These are phyloP conservation scores for Drosophila subpulchrella DNA, from an alignment of 1,140 invertebrate genomes.

Conservation along the genomic window DNA sequence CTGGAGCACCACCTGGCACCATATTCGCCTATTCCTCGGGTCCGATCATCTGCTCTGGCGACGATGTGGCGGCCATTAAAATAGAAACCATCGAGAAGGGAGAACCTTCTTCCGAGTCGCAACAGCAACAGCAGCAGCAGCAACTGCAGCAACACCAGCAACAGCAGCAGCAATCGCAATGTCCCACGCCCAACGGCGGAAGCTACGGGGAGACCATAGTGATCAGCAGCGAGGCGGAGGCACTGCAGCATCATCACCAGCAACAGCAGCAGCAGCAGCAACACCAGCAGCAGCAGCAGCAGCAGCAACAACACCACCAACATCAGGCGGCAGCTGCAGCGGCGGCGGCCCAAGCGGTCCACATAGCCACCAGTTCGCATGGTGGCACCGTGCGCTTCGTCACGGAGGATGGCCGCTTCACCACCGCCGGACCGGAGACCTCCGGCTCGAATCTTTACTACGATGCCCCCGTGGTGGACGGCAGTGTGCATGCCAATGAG, in stretches of 20 bases:
- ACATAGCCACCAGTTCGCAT: slow-evolving; percentile 49
- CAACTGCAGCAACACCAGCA: slow-evolving; percentile 63
- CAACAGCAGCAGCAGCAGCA: slow-evolving; percentile 70
- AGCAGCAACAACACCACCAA: slow-evolving; percentile 43
- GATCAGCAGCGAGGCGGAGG: slow-evolving; percentile 58
- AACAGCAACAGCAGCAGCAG: slow-evolving; percentile 62
- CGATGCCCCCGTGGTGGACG: slow-evolving; percentile 61
- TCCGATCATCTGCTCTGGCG: slow-evolving; percentile 63
- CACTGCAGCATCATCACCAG: slow-evolving; percentile 71
- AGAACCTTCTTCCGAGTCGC: slow-evolving; percentile 44
- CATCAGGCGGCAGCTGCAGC: slow-evolving; percentile 26
- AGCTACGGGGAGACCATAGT: slow-evolving; percentile 67
- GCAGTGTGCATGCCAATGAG: slow-evolving; percentile 63
- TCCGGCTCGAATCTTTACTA: slow-evolving; percentile 63
- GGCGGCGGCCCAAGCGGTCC: slow-evolving; percentile 30
- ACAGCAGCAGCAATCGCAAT: slow-evolving; percentile 67
- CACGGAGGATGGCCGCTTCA: slow-evolving; percentile 64
- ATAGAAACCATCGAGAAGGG: slow-evolving; percentile 74
- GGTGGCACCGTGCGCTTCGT: slow-evolving; percentile 52
- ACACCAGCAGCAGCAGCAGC: slow-evolving; percentile 48
- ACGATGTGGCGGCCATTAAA: slow-evolving; percentile 70
- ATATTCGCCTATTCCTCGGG: slow-evolving; percentile 66
- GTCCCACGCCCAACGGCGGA: slow-evolving; percentile 71
- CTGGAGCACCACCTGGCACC: slow-evolving; percentile 37
- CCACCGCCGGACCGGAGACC: slow-evolving; percentile 42